Conservation (phyloP, 1,140 invertebrate species). For the Solenopsis fugax region DNA sequence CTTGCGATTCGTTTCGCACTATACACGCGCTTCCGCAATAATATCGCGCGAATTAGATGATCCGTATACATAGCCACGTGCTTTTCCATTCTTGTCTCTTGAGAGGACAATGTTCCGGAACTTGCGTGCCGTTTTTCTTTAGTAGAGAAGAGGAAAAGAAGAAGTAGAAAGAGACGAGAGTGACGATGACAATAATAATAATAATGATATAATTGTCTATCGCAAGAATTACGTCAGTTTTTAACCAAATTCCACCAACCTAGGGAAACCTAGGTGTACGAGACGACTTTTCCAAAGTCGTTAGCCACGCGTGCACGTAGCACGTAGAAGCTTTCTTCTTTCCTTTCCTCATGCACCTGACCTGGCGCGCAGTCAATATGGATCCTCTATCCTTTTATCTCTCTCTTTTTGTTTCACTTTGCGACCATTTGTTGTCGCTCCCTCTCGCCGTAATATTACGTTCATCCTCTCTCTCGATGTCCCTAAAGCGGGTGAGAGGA, state of each 20-base stretch:
- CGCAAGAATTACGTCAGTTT: conserved; percentile 38
- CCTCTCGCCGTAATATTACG: background rate
- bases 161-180: background rate
- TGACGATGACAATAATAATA: background rate
- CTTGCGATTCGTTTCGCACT: background rate
- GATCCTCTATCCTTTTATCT: conserved; percentile 24
- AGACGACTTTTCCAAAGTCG: conserved; percentile 47
- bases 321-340: conserved; percentile 41
- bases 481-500: conserved; percentile 24
- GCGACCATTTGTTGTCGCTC: conserved; percentile 40
- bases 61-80: background rate
- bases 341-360: conserved; percentile 22
- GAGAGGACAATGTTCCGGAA: conserved; percentile 63
- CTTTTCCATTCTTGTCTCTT: conserved; percentile 58
- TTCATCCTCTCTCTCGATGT: background rate
- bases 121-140: conserved; percentile 31
- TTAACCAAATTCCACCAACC: conserved; percentile 34
- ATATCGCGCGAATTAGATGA: background rate
- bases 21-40: background rate
- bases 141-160: background rate
- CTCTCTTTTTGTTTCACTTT: conserved; percentile 39
- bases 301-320: conserved; percentile 10
- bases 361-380: conserved; percentile 35
- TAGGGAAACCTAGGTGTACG: conserved; percentile 15
- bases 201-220: background rate